Percentiles rank a stretch among this genome's conserved stretches.
phyloP scores from a whole-genome alignment of 2,888 invertebrate species.

The Cheilosia vulpina region DNA sequence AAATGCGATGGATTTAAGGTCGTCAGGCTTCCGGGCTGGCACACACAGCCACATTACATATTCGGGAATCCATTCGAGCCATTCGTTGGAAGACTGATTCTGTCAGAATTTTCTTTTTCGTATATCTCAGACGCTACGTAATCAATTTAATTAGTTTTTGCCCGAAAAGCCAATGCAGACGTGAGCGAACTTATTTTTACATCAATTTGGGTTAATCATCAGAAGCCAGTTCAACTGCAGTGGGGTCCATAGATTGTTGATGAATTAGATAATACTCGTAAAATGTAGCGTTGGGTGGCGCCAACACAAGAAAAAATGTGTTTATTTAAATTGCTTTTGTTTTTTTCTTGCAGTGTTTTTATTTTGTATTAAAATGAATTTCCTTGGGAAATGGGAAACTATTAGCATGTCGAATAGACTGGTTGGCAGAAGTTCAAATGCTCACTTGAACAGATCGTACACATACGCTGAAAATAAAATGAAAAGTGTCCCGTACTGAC shows the following conservation, averaged over 20 bases:
- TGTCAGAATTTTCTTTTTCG: conserved; percentile 10
- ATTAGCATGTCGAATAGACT: conserved; percentile 41
- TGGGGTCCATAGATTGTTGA: conserved; percentile 18
- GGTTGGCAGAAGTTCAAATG: conserved; percentile 57
- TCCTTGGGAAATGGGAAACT: conserved; percentile 38
- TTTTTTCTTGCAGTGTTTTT: conserved; percentile 1
- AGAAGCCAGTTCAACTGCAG: conserved; percentile 10
- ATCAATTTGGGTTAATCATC: conserved; percentile 38
- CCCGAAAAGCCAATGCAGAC: conserved; percentile 28
- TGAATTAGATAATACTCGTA: conserved; percentile 17
- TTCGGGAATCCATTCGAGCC: conserved; percentile 23
- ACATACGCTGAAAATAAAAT: conserved; percentile 9
- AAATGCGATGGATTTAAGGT: conserved; percentile 2
- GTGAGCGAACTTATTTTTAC: conserved; percentile 16
- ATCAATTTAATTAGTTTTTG: conserved; percentile 35
- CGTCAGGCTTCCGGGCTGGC: background rate
- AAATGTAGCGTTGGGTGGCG: conserved; percentile 43
- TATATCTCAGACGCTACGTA: conserved; percentile 19
- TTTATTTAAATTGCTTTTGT: conserved; percentile 16
- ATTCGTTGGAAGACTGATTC: conserved; percentile 35
- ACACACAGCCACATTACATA: background rate
- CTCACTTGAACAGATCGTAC: conserved; percentile 22
- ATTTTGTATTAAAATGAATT: conserved; percentile 30
- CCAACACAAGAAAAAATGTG: conserved; percentile 33
- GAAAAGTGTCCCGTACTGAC: conserved; percentile 43